A percentile compares a stretch with the other conserved stretches of the same genome.
Conservation (phyloP, 2,888 invertebrate genomes). For the Cylloceria caligata region DNA sequence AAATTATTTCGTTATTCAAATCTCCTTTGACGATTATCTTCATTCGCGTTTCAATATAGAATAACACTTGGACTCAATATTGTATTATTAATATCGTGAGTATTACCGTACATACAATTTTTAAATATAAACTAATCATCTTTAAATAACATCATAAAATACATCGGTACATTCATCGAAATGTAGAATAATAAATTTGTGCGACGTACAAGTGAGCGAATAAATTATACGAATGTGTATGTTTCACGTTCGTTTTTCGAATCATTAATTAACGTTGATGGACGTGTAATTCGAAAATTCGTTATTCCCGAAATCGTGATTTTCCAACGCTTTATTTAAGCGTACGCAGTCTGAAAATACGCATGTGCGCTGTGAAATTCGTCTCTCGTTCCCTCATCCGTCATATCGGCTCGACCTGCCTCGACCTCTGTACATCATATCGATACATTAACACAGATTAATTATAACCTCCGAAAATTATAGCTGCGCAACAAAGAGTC, state of each 20-base stretch:
- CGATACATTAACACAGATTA: constrained; percentile 62
- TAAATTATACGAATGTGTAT: not conserved
- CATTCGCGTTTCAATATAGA: no score
- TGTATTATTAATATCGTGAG: no score
- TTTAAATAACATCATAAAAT: no score
- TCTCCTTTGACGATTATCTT: no score
- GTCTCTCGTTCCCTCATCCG: not conserved
- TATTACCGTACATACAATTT: no score
- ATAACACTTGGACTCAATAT: no score
- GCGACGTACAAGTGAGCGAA: not conserved
- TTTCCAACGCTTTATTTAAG: not conserved
- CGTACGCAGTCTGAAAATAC: not conserved
- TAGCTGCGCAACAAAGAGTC: constrained; percentile 30
- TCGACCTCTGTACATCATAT: constrained; percentile 24
- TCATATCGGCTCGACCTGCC: not conserved
- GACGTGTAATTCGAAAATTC: not conserved
- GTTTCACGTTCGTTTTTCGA: not conserved
- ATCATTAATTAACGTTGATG: not conserved
- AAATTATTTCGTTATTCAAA: no score
- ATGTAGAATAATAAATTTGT: no score
- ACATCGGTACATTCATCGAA: no score
- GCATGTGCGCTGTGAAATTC: not conserved
- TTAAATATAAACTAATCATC: no score
- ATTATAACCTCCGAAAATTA: constrained; percentile 59
- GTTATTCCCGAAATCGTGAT: not conserved